Base-by-base conservation (phyloP, 2,797 vertebrate genomes). In the Orestias chungarensis region DNA sequence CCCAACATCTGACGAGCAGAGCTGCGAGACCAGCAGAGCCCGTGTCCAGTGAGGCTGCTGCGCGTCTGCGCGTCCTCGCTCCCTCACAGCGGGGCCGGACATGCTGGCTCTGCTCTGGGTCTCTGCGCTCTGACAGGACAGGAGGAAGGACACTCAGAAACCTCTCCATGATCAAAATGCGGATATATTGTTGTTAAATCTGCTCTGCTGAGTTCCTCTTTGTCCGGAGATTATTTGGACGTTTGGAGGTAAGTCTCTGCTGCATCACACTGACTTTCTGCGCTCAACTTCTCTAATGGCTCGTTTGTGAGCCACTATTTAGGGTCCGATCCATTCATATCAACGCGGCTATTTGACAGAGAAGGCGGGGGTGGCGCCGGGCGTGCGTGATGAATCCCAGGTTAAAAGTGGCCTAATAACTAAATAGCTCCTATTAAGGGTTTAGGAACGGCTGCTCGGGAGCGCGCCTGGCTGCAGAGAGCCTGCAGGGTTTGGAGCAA, bases 391-490 rank as follows among this genome's bases (percentile, higher is more conserved):
- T 61, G 66, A 76, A 68, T 68, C 71, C 50, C 70, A 64, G 68
- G 47, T 38, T 66, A 79, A 73, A 78, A 76, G 77, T 66, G 33
- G 17, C 31, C 55, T 81, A 76, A 84, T 78, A 74, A 66, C 71
- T 76, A 78, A 86, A 85, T 73, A 54, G 77, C 82, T 67, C 57
- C 73, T 62, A 86, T 85, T 83, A 85, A 42, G 35, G 61, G 49
- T 77, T 82, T 75, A 59, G 77, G 64, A 35, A 11, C 20, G 59
- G 35, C 33, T 2, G 64, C 57, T 64, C 65, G 64, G 62, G 71
- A 17, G 40, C 61, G 74, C 55, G 71, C 67, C 7, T 20, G 8
- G 33, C 20, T 38, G 33, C 20, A 17, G 31, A 61, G 20, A 12
- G 3, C 31, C 57, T 31, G 52, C 29, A 57, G 55, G 35, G 18